phyloP scores from a whole-genome alignment of 2,797 vertebrate genomes.

The Nannoperca obscura region DNA sequence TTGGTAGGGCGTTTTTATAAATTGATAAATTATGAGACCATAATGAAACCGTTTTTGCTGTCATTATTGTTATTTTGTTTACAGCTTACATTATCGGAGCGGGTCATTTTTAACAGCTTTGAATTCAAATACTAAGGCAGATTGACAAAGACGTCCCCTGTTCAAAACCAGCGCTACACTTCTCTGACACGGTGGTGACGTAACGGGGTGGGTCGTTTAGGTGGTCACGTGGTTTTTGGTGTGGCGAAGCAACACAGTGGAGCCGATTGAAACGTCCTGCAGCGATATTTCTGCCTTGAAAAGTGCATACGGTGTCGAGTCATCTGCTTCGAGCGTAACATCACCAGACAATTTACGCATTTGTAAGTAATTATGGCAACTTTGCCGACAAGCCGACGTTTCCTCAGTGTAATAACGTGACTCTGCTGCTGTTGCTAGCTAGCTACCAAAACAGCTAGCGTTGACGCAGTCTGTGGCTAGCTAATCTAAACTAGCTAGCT shows the following conservation, averaged over 20 bases:
- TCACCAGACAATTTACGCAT: neutral
- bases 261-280: neutral
- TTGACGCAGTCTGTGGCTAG: constrained; percentile 12
- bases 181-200: neutral
- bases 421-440: constrained; percentile 14
- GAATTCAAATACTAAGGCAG: too few species aligned
- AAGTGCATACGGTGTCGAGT: too few species aligned
- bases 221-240: constrained; percentile 15
- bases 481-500: neutral
- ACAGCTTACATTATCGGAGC: neutral
- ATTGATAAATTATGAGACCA: neutral
- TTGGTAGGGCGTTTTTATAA: too few species aligned
- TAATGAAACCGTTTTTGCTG: neutral
- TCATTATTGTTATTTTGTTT: neutral
- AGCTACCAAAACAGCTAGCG: constrained; percentile 31
- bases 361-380: constrained; percentile 56
- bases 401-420: constrained; percentile 28
- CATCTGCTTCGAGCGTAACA: neutral
- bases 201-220: neutral
- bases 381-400: neutral
- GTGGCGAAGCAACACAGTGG: neutral
- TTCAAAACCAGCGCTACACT: neutral
- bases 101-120: neutral
- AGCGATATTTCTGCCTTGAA: neutral
- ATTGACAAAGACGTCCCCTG: too few species aligned